Conservation (phyloP, 2,888 invertebrate genomes). For the Acheta domesticus region DNA sequence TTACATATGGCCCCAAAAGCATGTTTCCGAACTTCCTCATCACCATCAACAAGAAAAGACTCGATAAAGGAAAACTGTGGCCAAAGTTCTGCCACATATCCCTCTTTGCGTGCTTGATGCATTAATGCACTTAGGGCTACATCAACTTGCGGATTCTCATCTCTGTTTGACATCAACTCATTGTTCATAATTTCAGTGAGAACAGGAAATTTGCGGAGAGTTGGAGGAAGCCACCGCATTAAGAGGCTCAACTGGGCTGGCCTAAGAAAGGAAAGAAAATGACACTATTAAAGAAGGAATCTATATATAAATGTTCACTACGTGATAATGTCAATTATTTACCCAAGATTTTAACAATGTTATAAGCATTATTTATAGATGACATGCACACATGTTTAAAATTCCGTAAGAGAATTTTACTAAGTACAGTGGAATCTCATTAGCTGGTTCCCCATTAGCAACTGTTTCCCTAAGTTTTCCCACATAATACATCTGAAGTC, state of each 20-base stretch:
- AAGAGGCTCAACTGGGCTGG: constrained; percentile 46
- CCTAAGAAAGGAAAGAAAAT: constrained; percentile 28
- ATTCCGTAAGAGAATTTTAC: too few relatives aligned
- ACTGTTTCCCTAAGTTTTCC: too few relatives aligned
- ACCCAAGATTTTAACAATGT: too few relatives aligned
- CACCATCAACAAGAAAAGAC: constrained; percentile 31
- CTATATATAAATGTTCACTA: background rate
- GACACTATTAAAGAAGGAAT: background rate
- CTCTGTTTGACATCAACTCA: background rate
- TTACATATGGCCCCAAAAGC: constrained; percentile 53
- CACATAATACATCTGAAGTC: too few relatives aligned
- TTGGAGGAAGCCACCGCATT: constrained; percentile 54
- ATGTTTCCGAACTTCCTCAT: constrained; percentile 48
- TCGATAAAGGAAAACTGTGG: background rate
- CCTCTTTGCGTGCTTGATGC: constrained; percentile 46
- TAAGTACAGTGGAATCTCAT: too few relatives aligned
- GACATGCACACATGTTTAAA: too few relatives aligned
- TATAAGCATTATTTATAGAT: too few relatives aligned
- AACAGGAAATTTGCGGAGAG: constrained; percentile 51
- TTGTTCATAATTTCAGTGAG: constrained; percentile 18
- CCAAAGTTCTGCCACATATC: constrained; percentile 23
- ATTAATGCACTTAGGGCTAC: constrained; percentile 37
- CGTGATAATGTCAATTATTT: too few relatives aligned
- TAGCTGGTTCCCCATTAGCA: too few relatives aligned
- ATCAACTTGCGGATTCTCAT: background rate